A percentile compares a stretch with the other conserved stretches of the same genome.
phyloP scores from a whole-genome alignment of 2,888 invertebrate genomes.

The Fragum fragum region DNA sequence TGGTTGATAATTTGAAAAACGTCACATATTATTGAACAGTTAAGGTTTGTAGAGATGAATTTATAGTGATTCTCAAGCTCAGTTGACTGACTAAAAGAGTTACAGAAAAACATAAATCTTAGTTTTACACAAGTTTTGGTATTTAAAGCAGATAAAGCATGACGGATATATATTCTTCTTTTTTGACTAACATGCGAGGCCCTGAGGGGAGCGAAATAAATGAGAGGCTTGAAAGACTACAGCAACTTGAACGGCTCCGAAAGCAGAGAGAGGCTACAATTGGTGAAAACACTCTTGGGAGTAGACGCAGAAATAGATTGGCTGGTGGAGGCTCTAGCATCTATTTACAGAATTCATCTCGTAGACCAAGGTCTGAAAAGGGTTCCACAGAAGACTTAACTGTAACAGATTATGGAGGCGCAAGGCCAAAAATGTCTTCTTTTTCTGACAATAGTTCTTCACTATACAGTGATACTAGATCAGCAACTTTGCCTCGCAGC shows the following conservation, averaged over 20 bases:
- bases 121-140: not conserved
- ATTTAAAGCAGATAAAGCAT: not conserved
- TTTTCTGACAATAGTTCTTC: not conserved
- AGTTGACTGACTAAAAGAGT: too few species aligned
- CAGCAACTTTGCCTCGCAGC: not conserved
- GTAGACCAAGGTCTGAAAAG: conserved; percentile 35
- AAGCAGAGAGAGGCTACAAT: conserved; percentile 55
- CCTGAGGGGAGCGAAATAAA: conserved; percentile 64
- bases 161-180: conserved; percentile 3
- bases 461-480: not conserved
- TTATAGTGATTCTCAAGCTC: too few species aligned
- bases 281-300: not conserved
- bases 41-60: too few species aligned
- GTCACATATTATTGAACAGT: too few species aligned
- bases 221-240: conserved; percentile 50
- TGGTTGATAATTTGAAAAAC: not conserved
- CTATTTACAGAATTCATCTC: not conserved
- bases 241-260: conserved; percentile 55
- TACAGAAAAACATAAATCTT: not conserved
- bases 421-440: conserved; percentile 52
- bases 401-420: conserved; percentile 38
- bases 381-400: conserved; percentile 17
- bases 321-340: not conserved
- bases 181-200: conserved; percentile 28
- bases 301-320: not conserved